These are phyloP conservation scores for Spongilla lacustris DNA, from an alignment of 37 sponge, comb jelly and placozoan species.

Conservation along the genomic window DNA sequence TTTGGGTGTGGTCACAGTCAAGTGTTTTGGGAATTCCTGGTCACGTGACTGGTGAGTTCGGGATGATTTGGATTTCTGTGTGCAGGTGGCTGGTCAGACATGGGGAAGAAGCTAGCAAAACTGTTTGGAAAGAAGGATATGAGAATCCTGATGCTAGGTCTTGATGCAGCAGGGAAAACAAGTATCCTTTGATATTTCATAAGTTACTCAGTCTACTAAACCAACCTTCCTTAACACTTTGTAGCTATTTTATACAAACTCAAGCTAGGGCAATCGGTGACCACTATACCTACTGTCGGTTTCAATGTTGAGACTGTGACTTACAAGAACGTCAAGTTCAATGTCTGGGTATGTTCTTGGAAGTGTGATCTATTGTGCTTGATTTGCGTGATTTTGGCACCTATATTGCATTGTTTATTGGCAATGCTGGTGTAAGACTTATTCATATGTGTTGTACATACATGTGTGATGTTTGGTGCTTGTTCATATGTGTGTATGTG, in stretches of 20 bases:
- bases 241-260: slow-evolving; percentile 5
- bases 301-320: slow-evolving; percentile 52
- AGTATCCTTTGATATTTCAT: slow-evolving; percentile 64
- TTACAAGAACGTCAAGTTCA: slow-evolving; percentile 34
- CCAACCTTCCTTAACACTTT: not conserved
- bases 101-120: slow-evolving; percentile 90
- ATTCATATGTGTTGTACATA: not conserved
- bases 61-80: not conserved
- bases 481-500: too few species aligned
- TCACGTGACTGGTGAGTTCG: not conserved
- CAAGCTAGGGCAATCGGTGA: slow-evolving; percentile 65
- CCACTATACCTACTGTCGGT: slow-evolving; percentile 68
- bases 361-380: not conserved
- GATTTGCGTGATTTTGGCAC: not conserved
- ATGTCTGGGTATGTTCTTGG: slow-evolving; percentile 67
- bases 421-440: not conserved
- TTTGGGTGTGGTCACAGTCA: not conserved
- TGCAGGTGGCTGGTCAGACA: slow-evolving; percentile 17
- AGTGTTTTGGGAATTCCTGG: not conserved
- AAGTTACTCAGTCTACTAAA: not conserved
- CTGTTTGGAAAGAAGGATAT: slow-evolving; percentile 97
- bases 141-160: slow-evolving; percentile 96
- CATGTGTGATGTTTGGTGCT: not conserved
- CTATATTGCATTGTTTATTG: not conserved
- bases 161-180: slow-evolving; percentile 97